phyloP scores from a whole-genome alignment of 37 sponge, comb jelly and placozoan species.

The Bolinopsis microptera region DNA sequence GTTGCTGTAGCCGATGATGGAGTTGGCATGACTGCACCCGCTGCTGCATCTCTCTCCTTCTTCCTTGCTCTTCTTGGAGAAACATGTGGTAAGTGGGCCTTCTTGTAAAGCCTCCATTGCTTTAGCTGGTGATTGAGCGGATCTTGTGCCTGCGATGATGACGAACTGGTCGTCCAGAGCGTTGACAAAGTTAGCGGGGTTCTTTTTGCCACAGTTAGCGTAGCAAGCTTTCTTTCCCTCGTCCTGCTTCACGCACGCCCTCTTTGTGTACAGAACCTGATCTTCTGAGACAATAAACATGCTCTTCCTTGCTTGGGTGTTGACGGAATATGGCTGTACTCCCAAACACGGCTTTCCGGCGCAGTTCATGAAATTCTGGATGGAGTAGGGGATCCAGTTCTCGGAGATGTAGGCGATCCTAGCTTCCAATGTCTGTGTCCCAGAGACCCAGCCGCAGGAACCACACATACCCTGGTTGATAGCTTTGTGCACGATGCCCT shows the following conservation, averaged over 20 bases:
- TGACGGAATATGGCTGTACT: neutral
- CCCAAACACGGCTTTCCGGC: neutral
- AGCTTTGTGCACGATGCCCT: neutral
- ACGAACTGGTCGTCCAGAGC: slow-evolving; percentile 47
- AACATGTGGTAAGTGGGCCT: slow-evolving; percentile 37
- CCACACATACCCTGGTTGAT: slow-evolving; percentile 26
- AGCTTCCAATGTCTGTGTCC: slow-evolving; percentile 11
- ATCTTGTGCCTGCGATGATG: neutral
- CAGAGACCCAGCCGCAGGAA: slow-evolving; percentile 5
- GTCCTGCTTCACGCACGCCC: neutral
- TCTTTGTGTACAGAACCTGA: neutral
- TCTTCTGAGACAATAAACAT: neutral
- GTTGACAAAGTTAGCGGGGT: neutral
- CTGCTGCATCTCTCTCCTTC: neutral
- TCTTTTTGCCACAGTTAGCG: neutral
- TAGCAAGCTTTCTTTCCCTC: neutral
- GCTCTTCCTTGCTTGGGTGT: neutral
- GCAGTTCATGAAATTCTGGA: slow-evolving; percentile 63
- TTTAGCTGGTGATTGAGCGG: neutral
- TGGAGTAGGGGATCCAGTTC: slow-evolving; percentile 49
- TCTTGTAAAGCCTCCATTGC: neutral
- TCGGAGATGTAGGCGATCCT: slow-evolving; percentile 37
- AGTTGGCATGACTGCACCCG: slow-evolving; percentile 40
- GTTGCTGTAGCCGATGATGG: slow-evolving; percentile 14
- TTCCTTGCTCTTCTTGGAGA: neutral